These are phyloP conservation scores for Catharus bicknelli DNA, from an alignment of 2,113 vertebrate species.

Conservation along the genomic window DNA sequence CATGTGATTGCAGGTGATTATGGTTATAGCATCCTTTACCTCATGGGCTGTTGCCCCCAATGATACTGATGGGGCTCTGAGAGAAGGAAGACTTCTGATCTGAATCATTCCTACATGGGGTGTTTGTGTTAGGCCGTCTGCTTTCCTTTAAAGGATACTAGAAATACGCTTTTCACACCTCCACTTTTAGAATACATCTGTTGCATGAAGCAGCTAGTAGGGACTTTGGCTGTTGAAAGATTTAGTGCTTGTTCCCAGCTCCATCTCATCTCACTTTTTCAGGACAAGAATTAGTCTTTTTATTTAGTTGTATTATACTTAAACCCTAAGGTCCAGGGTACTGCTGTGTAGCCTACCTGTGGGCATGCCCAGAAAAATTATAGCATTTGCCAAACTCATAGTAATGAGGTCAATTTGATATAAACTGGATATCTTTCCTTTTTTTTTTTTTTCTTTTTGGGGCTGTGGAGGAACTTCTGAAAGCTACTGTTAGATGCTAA, in stretches of 20 bases:
- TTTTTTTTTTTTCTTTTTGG: background rate
- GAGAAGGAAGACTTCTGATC: background rate
- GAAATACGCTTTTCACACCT: constrained; percentile 33
- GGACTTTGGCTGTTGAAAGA: background rate
- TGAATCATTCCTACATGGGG: background rate
- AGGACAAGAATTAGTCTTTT: background rate
- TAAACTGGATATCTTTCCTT: background rate
- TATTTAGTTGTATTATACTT: background rate
- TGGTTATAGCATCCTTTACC: background rate
- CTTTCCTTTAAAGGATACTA: background rate
- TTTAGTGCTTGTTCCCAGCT: background rate
- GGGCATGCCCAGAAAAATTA: background rate
- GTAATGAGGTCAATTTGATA: background rate
- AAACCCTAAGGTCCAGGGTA: background rate
- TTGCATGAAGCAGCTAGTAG: background rate
- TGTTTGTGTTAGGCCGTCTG: constrained; percentile 6
- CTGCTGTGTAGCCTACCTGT: background rate
- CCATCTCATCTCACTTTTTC: background rate
- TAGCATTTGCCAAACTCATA: background rate
- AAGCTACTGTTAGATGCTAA: background rate
- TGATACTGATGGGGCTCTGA: background rate
- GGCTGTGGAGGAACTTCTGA: background rate
- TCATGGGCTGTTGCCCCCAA: background rate
- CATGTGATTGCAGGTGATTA: background rate
- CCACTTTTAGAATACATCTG: constrained; percentile 42